Percentiles rank a stretch among this genome's conserved stretches.
Evolutionary conservation across 2,797 vertebrate genomes (phyloP).

Genomic region (Lithobates sylvaticus): DNA sequence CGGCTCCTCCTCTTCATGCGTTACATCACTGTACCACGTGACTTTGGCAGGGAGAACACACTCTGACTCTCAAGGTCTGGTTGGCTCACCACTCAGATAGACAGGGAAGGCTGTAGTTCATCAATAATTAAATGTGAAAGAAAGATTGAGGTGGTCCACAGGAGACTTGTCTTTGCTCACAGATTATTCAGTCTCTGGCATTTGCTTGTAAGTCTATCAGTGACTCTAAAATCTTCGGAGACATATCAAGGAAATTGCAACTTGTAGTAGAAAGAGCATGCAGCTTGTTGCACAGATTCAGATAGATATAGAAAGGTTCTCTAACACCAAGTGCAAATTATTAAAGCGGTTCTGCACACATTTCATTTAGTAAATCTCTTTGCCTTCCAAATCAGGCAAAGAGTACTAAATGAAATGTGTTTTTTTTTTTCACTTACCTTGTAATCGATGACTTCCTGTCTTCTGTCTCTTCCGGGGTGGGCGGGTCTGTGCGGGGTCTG

Average conservation of each 20-base stretch:
- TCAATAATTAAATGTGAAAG: background rate
- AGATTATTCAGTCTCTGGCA: constrained; percentile 20
- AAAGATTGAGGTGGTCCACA: background rate
- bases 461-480: too few species aligned
- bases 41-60: background rate
- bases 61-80: constrained; percentile 14
- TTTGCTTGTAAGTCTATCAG: constrained; percentile 6
- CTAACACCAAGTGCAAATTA: too few species aligned
- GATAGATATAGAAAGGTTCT: constrained; percentile 1
- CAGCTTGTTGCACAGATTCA: background rate
- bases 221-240: background rate
- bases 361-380: too few species aligned
- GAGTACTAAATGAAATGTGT: too few species aligned
- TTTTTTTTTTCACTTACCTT: too few species aligned
- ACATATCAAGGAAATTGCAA: background rate
- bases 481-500: too few species aligned
- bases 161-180: background rate
- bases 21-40: too few species aligned
- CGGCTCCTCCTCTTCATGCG: too few species aligned
- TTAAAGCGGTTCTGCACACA: too few species aligned
- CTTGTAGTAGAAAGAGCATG: background rate
- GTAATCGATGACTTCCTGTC: too few species aligned
- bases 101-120: background rate
- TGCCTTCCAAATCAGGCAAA: too few species aligned
- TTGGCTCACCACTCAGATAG: background rate